A percentile compares a stretch with the other conserved stretches of the same genome.
Conservation (phyloP, 2,113 vertebrate genomes). For the Ceuthmochares aereus region DNA sequence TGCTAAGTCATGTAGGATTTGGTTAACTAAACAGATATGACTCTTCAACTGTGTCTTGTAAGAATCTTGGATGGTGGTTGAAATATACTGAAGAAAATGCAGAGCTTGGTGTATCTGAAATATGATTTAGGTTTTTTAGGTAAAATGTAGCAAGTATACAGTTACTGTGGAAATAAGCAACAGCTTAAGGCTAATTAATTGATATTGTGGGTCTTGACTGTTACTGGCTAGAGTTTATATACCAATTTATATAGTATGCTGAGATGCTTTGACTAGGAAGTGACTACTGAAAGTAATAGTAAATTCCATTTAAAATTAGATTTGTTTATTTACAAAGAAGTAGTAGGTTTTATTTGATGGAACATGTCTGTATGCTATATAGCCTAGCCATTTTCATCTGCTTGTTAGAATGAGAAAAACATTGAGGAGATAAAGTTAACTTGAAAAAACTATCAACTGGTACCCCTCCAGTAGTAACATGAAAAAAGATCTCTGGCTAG, state of each 20-base stretch:
- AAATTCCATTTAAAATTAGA: background rate
- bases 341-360: background rate
- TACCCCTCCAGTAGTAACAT: background rate
- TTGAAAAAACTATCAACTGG: background rate
- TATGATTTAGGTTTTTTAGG: background rate
- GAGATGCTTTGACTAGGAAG: background rate
- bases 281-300: background rate
- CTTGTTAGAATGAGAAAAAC: background rate
- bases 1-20: conserved; percentile 25
- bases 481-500: background rate
- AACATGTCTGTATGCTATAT: background rate
- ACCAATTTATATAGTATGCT: background rate
- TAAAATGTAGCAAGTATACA: background rate
- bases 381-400: background rate
- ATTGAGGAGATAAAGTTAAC: background rate
- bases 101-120: background rate
- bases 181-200: background rate
- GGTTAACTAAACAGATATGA: background rate
- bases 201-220: background rate
- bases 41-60: background rate
- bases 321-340: background rate
- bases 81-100: background rate
- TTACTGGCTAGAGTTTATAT: background rate
- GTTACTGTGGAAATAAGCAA: background rate
- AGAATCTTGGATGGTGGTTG: background rate